Percentiles rank a stretch among this genome's conserved stretches.
phyloP scores from a whole-genome alignment of 2,797 vertebrate species.

The Lateolabrax maculatus region DNA sequence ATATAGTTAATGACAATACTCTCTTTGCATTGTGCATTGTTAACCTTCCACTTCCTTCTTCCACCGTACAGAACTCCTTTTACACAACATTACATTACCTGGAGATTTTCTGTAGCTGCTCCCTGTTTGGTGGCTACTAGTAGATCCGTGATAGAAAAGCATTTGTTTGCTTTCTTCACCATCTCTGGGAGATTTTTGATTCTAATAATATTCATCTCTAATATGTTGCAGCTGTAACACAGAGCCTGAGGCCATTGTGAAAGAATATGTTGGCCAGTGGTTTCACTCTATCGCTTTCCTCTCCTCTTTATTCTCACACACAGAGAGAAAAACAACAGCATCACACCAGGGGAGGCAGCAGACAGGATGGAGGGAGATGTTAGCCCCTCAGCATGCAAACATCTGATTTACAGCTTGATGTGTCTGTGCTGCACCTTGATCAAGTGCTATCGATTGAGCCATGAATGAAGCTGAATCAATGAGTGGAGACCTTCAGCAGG shows the following conservation, averaged over 20 bases:
- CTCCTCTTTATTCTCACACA: constrained; percentile 32
- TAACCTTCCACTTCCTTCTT: neutral
- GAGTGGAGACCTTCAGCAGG: constrained; percentile 57
- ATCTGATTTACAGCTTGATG: constrained; percentile 56
- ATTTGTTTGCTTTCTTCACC: constrained; percentile 6
- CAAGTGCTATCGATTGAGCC: constrained; percentile 66
- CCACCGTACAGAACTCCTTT: neutral
- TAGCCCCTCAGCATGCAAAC: constrained; percentile 20
- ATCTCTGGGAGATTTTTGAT: constrained; percentile 29
- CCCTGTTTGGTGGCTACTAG: neutral
- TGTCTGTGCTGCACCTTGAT: constrained; percentile 52
- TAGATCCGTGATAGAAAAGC: neutral
- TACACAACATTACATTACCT: neutral
- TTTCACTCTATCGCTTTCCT: constrained; percentile 5
- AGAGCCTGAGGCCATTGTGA: constrained; percentile 16
- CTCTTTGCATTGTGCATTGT: neutral
- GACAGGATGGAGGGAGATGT: constrained; percentile 12
- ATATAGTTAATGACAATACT: neutral
- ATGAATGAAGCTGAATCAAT: constrained; percentile 70
- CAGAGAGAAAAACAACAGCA: constrained; percentile 13
- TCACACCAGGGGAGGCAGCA: constrained; percentile 1
- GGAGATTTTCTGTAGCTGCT: neutral
- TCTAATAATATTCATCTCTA: constrained; percentile 21
- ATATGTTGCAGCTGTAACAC: neutral
- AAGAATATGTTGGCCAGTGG: constrained; percentile 11